Evolutionary conservation across 2,113 vertebrate genomes (phyloP).

Genomic region (Corythoichthys intestinalis): DNA sequence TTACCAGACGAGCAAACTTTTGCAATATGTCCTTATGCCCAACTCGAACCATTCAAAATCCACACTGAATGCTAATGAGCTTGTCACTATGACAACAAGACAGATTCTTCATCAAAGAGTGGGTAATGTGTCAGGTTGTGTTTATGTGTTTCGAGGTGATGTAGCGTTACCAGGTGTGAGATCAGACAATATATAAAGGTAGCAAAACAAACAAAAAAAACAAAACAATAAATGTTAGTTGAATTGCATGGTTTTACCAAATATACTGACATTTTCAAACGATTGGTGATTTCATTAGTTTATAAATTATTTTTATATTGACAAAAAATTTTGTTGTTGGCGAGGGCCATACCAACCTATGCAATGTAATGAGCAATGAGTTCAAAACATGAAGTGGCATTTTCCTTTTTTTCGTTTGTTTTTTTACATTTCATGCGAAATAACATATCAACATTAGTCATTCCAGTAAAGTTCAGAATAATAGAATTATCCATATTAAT

Average conservation of each 20-base stretch:
- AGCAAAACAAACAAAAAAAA: not conserved
- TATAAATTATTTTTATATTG: not conserved
- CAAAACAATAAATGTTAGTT: not conserved
- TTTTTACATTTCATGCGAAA: not conserved
- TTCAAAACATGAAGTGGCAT: not conserved
- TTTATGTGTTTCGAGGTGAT: slow-evolving; percentile 12
- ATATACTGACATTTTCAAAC: not conserved
- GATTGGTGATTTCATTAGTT: not conserved
- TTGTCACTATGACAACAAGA: slow-evolving; percentile 44
- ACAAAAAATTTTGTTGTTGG: not conserved
- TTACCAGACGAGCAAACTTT: slow-evolving; percentile 47
- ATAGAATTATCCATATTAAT: not conserved
- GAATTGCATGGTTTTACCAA: not conserved
- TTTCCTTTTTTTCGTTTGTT: not conserved
- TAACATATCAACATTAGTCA: not conserved
- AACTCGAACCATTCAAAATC: slow-evolving; percentile 27
- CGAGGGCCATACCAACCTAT: too few relatives aligned
- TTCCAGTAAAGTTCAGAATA: not conserved
- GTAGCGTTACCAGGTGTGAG: slow-evolving; percentile 15
- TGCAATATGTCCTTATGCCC: slow-evolving; percentile 37
- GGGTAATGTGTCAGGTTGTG: slow-evolving; percentile 33
- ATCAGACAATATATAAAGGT: not conserved
- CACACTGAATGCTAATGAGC: slow-evolving; percentile 54
- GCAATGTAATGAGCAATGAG: not conserved
- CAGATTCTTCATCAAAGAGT: slow-evolving; percentile 31